Evolutionary conservation across 2,797 vertebrate species (phyloP).

Genomic region (Numenius phaeopus): DNA sequence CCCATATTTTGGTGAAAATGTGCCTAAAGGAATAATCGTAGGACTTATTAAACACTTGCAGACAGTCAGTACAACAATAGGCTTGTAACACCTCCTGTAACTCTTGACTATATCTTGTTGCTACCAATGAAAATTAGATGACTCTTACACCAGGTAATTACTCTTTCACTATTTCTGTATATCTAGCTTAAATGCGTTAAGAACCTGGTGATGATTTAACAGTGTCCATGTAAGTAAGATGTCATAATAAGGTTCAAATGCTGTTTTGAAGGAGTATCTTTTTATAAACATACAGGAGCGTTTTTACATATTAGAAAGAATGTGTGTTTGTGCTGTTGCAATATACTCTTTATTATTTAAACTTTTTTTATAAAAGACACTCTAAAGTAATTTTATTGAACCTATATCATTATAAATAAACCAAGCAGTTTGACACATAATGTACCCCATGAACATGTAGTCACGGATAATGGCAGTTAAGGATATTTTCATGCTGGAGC

Average conservation of each 20-base stretch:
- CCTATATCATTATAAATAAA: not conserved
- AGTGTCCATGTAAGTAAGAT: not conserved
- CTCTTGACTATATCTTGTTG: slow-evolving; percentile 15
- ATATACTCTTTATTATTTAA: not conserved
- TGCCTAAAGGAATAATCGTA: slow-evolving; percentile 40
- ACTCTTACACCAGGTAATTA: slow-evolving; percentile 2
- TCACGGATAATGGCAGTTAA: not conserved
- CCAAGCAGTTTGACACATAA: not conserved
- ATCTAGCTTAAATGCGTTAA: not conserved
- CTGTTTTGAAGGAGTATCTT: not conserved
- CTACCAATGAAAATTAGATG: slow-evolving; percentile 14
- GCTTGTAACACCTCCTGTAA: slow-evolving; percentile 11
- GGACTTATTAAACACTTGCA: slow-evolving; percentile 26
- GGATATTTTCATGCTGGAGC: not conserved
- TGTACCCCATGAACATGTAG: not conserved
- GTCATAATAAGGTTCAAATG: not conserved
- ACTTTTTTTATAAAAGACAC: not conserved
- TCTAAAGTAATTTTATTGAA: not conserved
- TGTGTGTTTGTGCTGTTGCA: not conserved
- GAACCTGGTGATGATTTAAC: not conserved
- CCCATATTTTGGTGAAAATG: slow-evolving; percentile 44
- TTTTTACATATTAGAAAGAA: not conserved
- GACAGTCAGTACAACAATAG: slow-evolving; percentile 47
- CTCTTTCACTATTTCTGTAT: not conserved
- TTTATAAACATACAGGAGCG: not conserved